Evolutionary conservation across 2,113 vertebrate species (phyloP).

Genomic region (Pterophyllum scalare): DNA sequence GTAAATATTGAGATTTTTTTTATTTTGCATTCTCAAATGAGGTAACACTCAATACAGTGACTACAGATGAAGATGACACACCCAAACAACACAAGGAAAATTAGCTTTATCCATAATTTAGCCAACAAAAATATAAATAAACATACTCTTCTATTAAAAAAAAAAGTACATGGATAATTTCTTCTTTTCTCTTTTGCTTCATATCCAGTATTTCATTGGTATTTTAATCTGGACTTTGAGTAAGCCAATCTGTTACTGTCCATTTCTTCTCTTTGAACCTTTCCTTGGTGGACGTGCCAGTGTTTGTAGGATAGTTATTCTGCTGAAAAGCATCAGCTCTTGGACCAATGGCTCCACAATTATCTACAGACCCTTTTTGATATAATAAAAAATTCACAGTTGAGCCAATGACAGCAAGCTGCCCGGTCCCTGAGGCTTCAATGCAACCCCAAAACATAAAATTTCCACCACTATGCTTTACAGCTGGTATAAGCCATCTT

Average conservation of each 20-base stretch:
- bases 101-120: neutral
- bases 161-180: neutral
- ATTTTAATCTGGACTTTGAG: neutral
- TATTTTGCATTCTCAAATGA: neutral
- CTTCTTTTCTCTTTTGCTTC: neutral
- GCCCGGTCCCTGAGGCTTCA: neutral
- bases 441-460: neutral
- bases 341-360: neutral
- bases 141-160: neutral
- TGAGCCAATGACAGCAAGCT: neutral
- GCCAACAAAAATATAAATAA: neutral
- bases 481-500: neutral
- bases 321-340: constrained; percentile 9
- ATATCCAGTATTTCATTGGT: neutral
- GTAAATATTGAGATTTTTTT: neutral
- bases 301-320: neutral
- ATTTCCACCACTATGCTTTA: constrained; percentile 4
- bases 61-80: neutral
- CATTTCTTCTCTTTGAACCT: constrained; percentile 1
- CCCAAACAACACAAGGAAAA: neutral
- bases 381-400: neutral
- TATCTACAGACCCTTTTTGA: neutral
- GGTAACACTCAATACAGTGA: neutral
- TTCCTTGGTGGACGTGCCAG: neutral
- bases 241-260: neutral